Evolutionary conservation across 2,797 vertebrate species (phyloP).

Genomic region (Enteromius treurensis): DNA sequence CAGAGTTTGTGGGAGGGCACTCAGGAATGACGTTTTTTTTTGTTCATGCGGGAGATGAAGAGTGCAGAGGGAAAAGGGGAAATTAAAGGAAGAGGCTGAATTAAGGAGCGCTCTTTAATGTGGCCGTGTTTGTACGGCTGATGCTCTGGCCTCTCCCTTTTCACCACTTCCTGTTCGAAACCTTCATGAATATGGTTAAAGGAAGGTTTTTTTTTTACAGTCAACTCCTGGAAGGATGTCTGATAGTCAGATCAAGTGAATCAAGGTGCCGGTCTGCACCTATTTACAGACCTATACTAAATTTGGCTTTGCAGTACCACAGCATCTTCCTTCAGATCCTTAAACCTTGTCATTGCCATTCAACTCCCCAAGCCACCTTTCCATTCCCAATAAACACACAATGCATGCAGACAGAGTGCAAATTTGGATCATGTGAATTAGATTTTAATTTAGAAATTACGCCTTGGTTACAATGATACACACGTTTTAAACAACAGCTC

Average conservation of each 20-base stretch:
- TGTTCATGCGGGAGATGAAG: conserved; percentile 44
- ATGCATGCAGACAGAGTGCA: not conserved
- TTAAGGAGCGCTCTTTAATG: conserved; percentile 25
- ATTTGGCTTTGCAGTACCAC: not conserved
- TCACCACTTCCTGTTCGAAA: conserved; percentile 18
- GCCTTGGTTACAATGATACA: not conserved
- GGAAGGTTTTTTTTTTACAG: not conserved
- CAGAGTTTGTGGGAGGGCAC: conserved; percentile 53
- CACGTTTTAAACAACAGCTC: not conserved
- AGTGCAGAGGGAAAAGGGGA: conserved; percentile 65
- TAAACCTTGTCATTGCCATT: conserved; percentile 31
- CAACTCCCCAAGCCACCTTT: conserved; percentile 2
- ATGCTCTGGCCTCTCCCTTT: conserved; percentile 23
- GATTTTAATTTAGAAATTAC: conserved; percentile 1
- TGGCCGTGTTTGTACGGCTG: not conserved
- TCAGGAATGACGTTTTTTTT: conserved; percentile 31
- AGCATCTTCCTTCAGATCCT: conserved; percentile 13
- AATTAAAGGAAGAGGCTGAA: conserved; percentile 77
- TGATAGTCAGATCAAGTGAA: conserved; percentile 25
- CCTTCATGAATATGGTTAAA: not conserved
- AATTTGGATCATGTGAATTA: conserved; percentile 9
- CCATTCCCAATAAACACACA: conserved; percentile 8
- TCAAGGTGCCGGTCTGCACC: not conserved
- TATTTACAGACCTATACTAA: conserved; percentile 17
- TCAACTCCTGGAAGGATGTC: conserved; percentile 16